A percentile compares a stretch with the other conserved stretches of the same genome.
phyloP scores from a whole-genome alignment of 2,888 invertebrate genomes.

The Hermodice carunculata region DNA sequence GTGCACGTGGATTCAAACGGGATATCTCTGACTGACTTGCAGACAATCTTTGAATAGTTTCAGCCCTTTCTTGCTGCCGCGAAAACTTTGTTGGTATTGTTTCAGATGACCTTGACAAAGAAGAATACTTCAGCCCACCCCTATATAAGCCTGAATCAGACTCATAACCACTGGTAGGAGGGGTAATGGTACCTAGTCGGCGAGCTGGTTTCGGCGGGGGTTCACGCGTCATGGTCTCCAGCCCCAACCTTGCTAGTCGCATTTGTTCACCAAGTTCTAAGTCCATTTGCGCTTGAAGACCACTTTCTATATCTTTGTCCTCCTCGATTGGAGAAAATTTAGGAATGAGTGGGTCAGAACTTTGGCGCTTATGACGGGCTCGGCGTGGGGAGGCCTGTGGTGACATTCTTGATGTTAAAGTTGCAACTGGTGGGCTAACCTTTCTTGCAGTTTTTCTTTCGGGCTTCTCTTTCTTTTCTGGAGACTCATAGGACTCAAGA shows the following conservation, averaged over 20 bases:
- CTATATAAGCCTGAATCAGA: no score
- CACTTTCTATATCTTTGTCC: conserved; percentile 70
- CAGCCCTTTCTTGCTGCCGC: no score
- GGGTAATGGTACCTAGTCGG: conserved; percentile 12
- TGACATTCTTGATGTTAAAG: conserved; percentile 52
- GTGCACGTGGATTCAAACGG: conserved; percentile 10
- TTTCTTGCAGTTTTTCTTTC: not conserved
- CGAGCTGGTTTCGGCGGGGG: no score
- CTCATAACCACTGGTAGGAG: no score
- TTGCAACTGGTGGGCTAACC: conserved; percentile 11
- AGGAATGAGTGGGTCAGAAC: conserved; percentile 73
- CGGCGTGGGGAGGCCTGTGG: conserved; percentile 64
- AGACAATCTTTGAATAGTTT: no score
- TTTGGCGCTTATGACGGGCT: conserved; percentile 72
- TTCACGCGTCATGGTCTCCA: no score
- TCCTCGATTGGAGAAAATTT: conserved; percentile 73
- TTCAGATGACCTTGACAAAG: no score
- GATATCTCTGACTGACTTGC: conserved; percentile 35
- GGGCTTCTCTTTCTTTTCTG: conserved; percentile 5
- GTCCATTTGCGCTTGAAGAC: conserved; percentile 57
- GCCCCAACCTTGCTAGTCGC: no score
- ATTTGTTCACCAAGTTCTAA: no score
- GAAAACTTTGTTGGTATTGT: no score
- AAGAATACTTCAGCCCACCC: no score
- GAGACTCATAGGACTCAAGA: no score